A percentile compares a stretch with the other conserved stretches of the same genome.
phyloP scores from a whole-genome alignment of 2,797 vertebrate genomes.

The Aviceda leuphotes region DNA sequence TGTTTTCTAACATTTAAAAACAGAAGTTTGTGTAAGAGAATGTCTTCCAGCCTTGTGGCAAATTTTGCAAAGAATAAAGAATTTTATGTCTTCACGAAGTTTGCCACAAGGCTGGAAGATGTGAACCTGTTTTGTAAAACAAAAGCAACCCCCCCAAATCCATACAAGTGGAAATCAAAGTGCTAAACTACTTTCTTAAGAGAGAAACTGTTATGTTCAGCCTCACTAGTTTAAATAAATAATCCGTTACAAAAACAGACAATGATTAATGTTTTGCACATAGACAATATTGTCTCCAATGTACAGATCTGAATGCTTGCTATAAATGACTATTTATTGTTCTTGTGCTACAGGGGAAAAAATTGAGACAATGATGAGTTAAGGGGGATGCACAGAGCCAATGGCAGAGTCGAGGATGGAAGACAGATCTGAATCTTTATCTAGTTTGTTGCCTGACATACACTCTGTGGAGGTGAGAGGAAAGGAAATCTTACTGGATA shows the following conservation, averaged over 20 bases:
- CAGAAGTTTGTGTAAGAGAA: not conserved
- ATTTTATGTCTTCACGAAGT: not conserved
- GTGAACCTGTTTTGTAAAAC: not conserved
- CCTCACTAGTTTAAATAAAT: not conserved
- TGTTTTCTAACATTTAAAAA: conserved; percentile 25
- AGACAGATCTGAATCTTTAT: not conserved
- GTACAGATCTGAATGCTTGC: not conserved
- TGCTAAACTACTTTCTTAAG: not conserved
- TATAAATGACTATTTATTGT: not conserved
- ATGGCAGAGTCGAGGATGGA: not conserved
- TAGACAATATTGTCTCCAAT: not conserved
- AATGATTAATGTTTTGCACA: not conserved
- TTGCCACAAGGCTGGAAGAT: not conserved
- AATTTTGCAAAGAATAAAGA: not conserved
- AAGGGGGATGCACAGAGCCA: not conserved
- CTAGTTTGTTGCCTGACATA: not conserved
- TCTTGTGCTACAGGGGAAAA: not conserved
- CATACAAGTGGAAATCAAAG: not conserved
- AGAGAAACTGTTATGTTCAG: not conserved
- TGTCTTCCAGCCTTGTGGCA: not conserved
- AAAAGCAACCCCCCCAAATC: not conserved
- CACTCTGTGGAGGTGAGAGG: not conserved
- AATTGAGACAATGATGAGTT: not conserved
- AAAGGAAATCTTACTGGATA: not conserved
- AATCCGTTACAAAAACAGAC: not conserved